Evolutionary conservation across 2,113 vertebrate species (phyloP).

Genomic region (Daboia siamensis): DNA sequence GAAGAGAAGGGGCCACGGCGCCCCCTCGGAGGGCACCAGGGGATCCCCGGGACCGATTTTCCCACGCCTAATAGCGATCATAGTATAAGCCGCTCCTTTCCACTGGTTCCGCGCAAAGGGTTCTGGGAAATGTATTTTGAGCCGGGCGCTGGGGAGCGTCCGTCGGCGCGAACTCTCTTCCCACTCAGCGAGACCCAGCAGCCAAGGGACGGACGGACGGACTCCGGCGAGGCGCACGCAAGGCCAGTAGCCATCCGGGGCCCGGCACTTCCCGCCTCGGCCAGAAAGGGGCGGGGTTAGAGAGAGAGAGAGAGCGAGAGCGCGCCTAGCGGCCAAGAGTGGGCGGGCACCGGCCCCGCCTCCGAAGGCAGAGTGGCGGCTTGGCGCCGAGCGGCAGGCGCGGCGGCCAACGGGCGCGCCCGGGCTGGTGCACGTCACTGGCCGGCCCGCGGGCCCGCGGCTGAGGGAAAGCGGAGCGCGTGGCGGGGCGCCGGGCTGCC

Average conservation of each 20-base stretch:
- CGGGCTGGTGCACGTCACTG: not conserved
- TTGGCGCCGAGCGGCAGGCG: not conserved
- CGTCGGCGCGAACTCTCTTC: not conserved
- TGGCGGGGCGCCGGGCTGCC: constrained; percentile 26
- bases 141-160: not conserved
- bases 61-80: not conserved
- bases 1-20: not conserved
- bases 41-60: not conserved
- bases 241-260: not conserved
- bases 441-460: not conserved
- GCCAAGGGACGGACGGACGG: not conserved
- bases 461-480: not conserved
- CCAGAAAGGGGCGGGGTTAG: too few relatives aligned
- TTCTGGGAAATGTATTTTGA: not conserved
- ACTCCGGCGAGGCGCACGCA: not conserved
- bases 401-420: not conserved
- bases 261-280: not conserved
- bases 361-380: not conserved
- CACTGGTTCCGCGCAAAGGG: not conserved
- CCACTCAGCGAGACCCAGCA: not conserved
- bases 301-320: too few relatives aligned
- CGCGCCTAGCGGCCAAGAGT: not conserved
- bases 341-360: not conserved
- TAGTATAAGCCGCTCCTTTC: not conserved
- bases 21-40: not conserved